Conservation (phyloP, 1,140 invertebrate genomes). For the Orchesella cincta region DNA sequence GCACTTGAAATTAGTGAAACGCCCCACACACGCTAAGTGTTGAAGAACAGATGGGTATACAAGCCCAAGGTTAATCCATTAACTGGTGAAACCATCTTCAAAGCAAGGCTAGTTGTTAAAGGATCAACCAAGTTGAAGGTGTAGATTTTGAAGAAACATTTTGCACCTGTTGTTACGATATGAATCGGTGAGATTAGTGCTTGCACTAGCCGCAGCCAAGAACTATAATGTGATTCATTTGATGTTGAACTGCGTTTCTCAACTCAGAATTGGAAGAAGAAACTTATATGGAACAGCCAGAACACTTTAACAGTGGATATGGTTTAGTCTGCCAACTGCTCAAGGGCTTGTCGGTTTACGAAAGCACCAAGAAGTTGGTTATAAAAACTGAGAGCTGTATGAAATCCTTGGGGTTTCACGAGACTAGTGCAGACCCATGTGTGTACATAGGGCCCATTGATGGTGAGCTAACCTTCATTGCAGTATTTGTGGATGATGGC, state of each 20-base stretch:
- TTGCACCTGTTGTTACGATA: constrained; percentile 53
- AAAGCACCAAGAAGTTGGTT: constrained; percentile 50
- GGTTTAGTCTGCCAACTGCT: constrained; percentile 46
- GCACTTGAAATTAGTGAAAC: constrained; percentile 37
- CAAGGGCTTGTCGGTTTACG: constrained; percentile 54
- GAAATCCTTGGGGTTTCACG: constrained; percentile 47
- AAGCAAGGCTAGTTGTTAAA: constrained; percentile 42
- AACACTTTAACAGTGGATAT: constrained; percentile 51
- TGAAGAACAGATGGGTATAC: constrained; percentile 50
- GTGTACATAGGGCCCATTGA: constrained; percentile 33
- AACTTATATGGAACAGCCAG: constrained; percentile 56
- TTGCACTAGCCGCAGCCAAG: constrained; percentile 53
- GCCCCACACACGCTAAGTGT: constrained; percentile 36
- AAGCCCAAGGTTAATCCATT: constrained; percentile 28
- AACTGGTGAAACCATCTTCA: constrained; percentile 20
- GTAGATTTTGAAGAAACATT: constrained; percentile 53
- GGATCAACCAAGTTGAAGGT: constrained; percentile 43
- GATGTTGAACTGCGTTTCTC: constrained; percentile 56
- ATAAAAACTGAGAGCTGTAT: constrained; percentile 48
- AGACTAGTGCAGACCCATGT: constrained; percentile 51
- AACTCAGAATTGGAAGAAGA: constrained; percentile 56
- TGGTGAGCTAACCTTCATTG: neutral
- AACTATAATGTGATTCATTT: constrained; percentile 53
- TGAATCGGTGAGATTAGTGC: constrained; percentile 54
- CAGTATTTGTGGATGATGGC: constrained; percentile 55